Percentiles rank a stretch among this genome's conserved stretches.
These are phyloP conservation scores for Tetraodon nigroviridis DNA, from an alignment of 2,113 vertebrate species.

Conservation along the genomic window DNA sequence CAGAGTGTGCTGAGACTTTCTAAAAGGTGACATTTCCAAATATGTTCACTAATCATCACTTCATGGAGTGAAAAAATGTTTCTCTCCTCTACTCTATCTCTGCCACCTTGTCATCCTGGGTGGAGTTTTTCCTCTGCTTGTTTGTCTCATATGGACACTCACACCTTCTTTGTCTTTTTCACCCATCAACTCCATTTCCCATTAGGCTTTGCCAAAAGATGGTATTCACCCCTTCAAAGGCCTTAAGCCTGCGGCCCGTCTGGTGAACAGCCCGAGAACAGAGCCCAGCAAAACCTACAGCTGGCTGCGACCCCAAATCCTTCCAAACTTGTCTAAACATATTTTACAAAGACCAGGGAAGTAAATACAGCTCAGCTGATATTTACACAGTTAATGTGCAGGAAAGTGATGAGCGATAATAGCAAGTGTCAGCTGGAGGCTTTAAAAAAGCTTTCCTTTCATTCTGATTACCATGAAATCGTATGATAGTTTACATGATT, in stretches of 20 bases:
- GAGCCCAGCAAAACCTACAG: constrained; percentile 91
- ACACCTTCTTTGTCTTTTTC: constrained; percentile 43
- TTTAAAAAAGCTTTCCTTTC: neutral
- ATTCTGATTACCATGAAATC: neutral
- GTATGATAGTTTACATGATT: constrained; percentile 1
- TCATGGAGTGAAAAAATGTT: constrained; percentile 27
- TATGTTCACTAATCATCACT: constrained; percentile 15
- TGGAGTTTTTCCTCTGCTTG: constrained; percentile 38
- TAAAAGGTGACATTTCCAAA: constrained; percentile 25
- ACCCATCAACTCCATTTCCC: constrained; percentile 75
- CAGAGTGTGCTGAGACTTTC: constrained; percentile 68
- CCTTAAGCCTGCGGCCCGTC: constrained; percentile 99
- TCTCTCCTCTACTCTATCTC: constrained; percentile 27
- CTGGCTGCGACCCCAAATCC: constrained; percentile 72
- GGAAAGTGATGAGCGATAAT: neutral
- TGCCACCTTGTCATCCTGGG: constrained; percentile 29
- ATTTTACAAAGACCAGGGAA: neutral
- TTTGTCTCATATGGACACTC: constrained; percentile 26
- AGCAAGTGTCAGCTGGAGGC: constrained; percentile 1
- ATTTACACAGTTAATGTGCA: neutral
- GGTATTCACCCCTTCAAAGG: constrained; percentile 99
- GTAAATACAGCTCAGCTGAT: neutral
- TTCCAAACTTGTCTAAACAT: constrained; percentile 20
- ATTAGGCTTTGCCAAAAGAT: constrained; percentile 98
- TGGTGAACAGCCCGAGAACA: constrained; percentile 99